Base-by-base conservation (phyloP, 2,888 invertebrate species). In the Cyaniris semiargus region DNA sequence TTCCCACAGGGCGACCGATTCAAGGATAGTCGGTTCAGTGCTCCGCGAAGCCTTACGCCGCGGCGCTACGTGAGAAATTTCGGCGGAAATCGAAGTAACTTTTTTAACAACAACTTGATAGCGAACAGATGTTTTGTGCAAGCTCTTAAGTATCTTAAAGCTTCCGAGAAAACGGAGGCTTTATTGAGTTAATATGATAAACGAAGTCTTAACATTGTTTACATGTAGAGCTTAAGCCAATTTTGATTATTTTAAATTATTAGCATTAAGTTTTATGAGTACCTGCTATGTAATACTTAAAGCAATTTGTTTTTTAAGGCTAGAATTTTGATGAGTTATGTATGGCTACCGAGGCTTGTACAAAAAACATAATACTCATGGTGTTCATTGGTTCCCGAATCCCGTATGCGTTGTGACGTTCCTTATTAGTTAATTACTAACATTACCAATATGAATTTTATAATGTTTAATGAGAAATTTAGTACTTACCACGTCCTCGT, bases 1-100 rank as follows among this genome's bases (percentile, higher is more conserved):
- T 88, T 91, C 88, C 87, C 88, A 89, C 85, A 88, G 88, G 74
- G 87, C 84, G 86, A 86, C 84, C 84, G 83, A 86, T 86, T 89
- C 92, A 92, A 93, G 93, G 91, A 92, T 92, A 87, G 86, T 89
- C 89, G 89, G 93, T 93, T 93, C 92, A 92, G 86, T 92, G 92
- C 88, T 89, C 92, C 87, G 90, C 83, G 88, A 90, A 89, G 89
- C 89, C 90, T 89, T 87, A 86, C 78, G 76, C 70, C 77, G 66
- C 78, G 74, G 76, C 76, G 70, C 76, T 79, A 81, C 76, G 72
- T 79, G 77, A 78, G 77, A 79, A 77, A 78, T 78, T 81, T 79
- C 75, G 79, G 78, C 76, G 78, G 76, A 44, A 53, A 78, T 78
- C 48, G n/a, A 72, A 74, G 15, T 66, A 77, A 77, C 72, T 72